Evolutionary conservation across 2,113 vertebrate species (phyloP).

Genomic region (Phainopepla nitens): DNA sequence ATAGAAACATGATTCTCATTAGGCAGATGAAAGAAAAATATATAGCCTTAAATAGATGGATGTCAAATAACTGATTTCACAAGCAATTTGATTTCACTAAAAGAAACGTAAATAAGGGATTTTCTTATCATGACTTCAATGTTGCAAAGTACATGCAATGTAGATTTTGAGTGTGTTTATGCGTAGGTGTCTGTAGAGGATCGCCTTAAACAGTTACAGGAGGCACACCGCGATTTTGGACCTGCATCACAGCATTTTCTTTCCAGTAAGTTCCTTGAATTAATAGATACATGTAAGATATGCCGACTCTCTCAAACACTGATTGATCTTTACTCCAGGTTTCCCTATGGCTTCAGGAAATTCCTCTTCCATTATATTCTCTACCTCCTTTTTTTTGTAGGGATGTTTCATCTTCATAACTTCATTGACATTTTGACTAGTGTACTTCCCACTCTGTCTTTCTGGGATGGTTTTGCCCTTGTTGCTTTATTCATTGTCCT

Average conservation of each 20-base stretch:
- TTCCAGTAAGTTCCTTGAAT: conserved; percentile 83
- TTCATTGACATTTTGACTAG: background rate
- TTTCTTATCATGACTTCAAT: background rate
- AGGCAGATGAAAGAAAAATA: background rate
- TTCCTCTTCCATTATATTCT: background rate
- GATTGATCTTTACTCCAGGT: background rate
- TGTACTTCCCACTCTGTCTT: background rate
- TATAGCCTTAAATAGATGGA: background rate
- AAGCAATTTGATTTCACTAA: background rate
- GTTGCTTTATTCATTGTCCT: background rate
- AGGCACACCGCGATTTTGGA: conserved; percentile 92
- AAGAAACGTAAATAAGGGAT: background rate
- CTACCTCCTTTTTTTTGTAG: background rate
- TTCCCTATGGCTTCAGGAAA: background rate
- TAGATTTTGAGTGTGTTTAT: background rate
- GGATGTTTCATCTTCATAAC: background rate
- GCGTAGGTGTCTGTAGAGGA: conserved; percentile 88
- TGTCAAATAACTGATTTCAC: background rate
- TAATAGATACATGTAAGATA: background rate
- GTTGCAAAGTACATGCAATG: background rate
- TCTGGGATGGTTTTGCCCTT: background rate
- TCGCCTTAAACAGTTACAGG: conserved; percentile 89
- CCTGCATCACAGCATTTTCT: conserved; percentile 95
- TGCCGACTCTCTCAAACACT: background rate
- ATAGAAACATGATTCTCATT: background rate